A percentile compares a stretch with the other conserved stretches of the same genome.
These are phyloP conservation scores for Xylocampa areola DNA, from an alignment of 2,888 invertebrate species.

Conservation along the genomic window DNA sequence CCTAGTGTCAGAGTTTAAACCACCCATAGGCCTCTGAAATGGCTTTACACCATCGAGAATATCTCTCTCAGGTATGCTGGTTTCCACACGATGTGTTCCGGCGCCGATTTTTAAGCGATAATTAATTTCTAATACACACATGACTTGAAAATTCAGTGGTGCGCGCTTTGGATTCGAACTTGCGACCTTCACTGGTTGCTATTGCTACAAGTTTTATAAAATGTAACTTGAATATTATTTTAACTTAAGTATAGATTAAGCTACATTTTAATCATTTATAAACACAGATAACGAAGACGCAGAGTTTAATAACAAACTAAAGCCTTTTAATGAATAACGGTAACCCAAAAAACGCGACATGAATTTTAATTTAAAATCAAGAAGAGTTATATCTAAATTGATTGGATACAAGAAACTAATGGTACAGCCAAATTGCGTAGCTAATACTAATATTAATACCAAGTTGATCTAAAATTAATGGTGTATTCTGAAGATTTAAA, in stretches of 20 bases:
- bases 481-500: constrained; percentile 13
- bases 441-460: constrained; percentile 29
- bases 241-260: constrained; percentile 5
- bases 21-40: too few relatives aligned
- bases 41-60: too few relatives aligned
- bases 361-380: constrained; percentile 20
- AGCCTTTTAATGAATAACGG: constrained; percentile 27
- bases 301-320: constrained; percentile 5
- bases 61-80: too few relatives aligned
- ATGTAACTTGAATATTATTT: background rate
- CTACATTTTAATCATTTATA: constrained; percentile 3
- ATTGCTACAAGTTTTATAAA: constrained; percentile 1
- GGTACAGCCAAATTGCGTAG: constrained; percentile 24
- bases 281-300: constrained; percentile 6
- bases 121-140: too few relatives aligned
- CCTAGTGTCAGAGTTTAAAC: too few relatives aligned
- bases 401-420: constrained; percentile 32
- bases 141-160: too few relatives aligned
- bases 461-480: constrained; percentile 34
- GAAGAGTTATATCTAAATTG: constrained; percentile 18
- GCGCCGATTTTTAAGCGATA: too few relatives aligned
- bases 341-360: constrained; percentile 15
- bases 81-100: too few relatives aligned
- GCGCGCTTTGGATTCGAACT: too few relatives aligned
- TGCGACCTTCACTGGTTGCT: too few relatives aligned